A percentile compares a stretch with the other conserved stretches of the same genome.
phyloP scores from a whole-genome alignment of 2,113 vertebrate species.

The Mormyrus iriodes region DNA sequence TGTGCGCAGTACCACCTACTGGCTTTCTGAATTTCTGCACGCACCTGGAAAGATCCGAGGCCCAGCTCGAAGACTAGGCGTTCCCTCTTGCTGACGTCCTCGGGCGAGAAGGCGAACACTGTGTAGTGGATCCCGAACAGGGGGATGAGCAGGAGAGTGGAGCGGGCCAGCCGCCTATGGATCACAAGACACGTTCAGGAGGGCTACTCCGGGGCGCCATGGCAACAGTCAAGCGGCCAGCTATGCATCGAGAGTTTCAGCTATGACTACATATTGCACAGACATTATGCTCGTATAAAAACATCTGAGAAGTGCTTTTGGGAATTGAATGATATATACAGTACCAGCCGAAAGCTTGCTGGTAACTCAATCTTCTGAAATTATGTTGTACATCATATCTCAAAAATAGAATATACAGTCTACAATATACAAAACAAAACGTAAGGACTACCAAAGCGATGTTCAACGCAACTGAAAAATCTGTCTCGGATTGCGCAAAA shows the following conservation, averaged over 20 bases:
- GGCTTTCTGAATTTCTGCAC: neutral
- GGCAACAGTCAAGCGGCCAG: neutral
- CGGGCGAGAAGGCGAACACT: conserved; percentile 88
- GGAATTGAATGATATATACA: neutral
- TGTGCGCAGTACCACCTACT: neutral
- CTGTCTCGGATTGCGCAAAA: neutral
- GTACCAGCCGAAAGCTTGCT: neutral
- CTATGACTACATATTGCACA: too few relatives aligned
- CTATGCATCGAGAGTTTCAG: neutral
- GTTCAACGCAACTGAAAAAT: neutral
- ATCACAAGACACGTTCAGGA: neutral
- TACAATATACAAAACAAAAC: neutral
- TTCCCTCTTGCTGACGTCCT: conserved; percentile 74
- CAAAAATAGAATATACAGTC: neutral
- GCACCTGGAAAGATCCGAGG: conserved; percentile 90
- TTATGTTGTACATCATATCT: neutral
- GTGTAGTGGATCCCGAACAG: conserved; percentile 92
- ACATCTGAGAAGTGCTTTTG: neutral
- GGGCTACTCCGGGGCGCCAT: neutral
- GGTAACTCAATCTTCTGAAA: neutral
- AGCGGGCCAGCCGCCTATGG: conserved; percentile 86
- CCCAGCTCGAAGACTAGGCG: conserved; percentile 84
- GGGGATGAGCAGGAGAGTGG: conserved; percentile 92
- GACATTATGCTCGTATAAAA: neutral
- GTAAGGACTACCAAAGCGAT: neutral